A percentile compares a stretch with the other conserved stretches of the same genome.
Conservation (phyloP, 2,113 vertebrate species). For the Neotoma lepida region DNA sequence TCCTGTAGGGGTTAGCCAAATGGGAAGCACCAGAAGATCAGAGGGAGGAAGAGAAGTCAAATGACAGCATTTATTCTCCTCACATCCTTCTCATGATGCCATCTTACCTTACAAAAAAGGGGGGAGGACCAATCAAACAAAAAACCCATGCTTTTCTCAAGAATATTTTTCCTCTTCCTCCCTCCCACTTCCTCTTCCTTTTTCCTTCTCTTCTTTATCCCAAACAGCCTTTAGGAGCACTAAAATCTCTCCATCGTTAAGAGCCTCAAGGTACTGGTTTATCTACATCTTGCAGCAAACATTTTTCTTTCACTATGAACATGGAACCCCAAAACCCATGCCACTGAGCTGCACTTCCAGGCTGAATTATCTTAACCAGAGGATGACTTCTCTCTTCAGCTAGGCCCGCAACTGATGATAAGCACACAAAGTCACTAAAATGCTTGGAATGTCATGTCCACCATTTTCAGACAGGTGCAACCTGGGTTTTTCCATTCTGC, state of each 20-base stretch:
- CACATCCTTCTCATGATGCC: neutral
- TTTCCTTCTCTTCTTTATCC: neutral
- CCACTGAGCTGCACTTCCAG: neutral
- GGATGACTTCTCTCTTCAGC: neutral
- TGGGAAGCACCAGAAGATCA: neutral
- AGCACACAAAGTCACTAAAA: slow-evolving; percentile 33
- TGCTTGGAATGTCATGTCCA: neutral
- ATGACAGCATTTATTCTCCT: neutral
- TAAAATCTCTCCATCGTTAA: neutral
- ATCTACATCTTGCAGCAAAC: neutral
- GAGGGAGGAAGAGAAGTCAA: neutral
- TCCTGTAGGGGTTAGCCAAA: neutral
- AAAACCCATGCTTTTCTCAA: neutral
- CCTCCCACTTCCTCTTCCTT: neutral
- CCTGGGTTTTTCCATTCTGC: neutral
- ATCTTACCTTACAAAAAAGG: neutral
- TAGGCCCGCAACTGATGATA: neutral
- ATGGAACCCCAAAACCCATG: neutral
- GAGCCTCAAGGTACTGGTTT: neutral
- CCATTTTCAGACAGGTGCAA: slow-evolving; percentile 15
- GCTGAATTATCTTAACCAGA: slow-evolving; percentile 38
- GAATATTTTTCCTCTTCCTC: neutral
- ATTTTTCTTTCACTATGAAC: neutral
- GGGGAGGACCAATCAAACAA: neutral
- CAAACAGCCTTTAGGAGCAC: neutral